Evolutionary conservation across 2,888 invertebrate species (phyloP).

Genomic region (Palloptera scutellata): DNA sequence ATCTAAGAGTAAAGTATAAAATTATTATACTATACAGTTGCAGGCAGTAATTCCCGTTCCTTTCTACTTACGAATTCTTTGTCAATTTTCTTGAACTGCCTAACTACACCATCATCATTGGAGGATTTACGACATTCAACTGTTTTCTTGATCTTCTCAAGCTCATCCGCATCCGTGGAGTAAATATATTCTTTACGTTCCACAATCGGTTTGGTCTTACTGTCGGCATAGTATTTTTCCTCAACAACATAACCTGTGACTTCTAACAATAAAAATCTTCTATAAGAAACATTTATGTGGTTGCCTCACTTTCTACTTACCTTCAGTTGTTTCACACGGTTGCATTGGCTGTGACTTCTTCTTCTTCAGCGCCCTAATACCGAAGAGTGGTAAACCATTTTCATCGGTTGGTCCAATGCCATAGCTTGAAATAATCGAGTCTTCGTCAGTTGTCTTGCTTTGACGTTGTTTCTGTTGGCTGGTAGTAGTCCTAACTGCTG

Average conservation of each 20-base stretch:
- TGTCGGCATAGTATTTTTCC: slow-evolving; percentile 74
- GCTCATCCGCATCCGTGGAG: slow-evolving; percentile 70
- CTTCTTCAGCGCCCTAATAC: slow-evolving; percentile 75
- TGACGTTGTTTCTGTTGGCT: slow-evolving; percentile 53
- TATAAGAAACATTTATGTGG: too few species aligned
- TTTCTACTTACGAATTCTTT: slow-evolving; percentile 24
- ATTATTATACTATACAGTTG: too few species aligned
- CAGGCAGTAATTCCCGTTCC: too few species aligned
- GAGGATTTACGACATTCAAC: slow-evolving; percentile 42
- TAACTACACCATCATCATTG: slow-evolving; percentile 39
- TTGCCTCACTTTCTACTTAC: slow-evolving; percentile 60
- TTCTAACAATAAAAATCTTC: slow-evolving; percentile 53
- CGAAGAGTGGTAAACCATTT: slow-evolving; percentile 80
- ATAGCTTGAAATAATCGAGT: slow-evolving; percentile 81
- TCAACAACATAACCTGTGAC: slow-evolving; percentile 78
- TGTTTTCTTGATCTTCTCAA: slow-evolving; percentile 48
- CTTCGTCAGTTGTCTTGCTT: slow-evolving; percentile 57
- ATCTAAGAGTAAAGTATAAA: slow-evolving; percentile 1
- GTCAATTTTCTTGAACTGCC: slow-evolving; percentile 50
- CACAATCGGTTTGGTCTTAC: slow-evolving; percentile 75
- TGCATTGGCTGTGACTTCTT: slow-evolving; percentile 61
- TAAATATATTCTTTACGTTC: slow-evolving; percentile 76
- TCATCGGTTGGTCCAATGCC: slow-evolving; percentile 85
- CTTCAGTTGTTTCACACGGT: slow-evolving; percentile 72
- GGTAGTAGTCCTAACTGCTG: slow-evolving; percentile 40